A percentile compares a stretch with the other conserved stretches of the same genome.
Evolutionary conservation across 2,888 invertebrate species (phyloP).

Genomic region (Nesidiocoris tenuis): DNA sequence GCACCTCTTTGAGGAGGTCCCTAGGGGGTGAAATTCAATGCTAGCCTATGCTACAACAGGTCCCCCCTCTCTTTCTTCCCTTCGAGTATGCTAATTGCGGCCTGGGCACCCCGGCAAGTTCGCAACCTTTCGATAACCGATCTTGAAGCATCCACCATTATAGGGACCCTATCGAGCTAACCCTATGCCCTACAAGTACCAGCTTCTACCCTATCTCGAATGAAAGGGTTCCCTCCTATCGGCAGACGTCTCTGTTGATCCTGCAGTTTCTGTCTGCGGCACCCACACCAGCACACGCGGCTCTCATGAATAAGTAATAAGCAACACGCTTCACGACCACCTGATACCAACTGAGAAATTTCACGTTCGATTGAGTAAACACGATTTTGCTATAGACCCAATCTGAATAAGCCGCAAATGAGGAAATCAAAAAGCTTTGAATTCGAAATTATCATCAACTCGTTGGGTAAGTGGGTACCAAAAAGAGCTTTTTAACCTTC

Average conservation of each 20-base stretch:
- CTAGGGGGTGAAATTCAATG: too few species aligned
- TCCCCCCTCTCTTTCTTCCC: neutral
- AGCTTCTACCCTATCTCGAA: neutral
- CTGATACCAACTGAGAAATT: neutral
- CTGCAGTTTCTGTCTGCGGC: neutral
- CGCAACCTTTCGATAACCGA: neutral
- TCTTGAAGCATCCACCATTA: neutral
- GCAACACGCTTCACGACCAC: neutral
- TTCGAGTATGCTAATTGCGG: neutral
- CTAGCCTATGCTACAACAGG: too few species aligned
- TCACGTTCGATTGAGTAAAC: neutral
- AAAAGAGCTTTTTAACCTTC: too few species aligned
- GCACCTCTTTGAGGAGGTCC: too few species aligned
- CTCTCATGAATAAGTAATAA: neutral
- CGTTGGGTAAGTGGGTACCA: too few species aligned
- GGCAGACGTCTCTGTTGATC: neutral
- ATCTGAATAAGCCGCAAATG: too few species aligned
- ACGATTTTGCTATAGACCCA: neutral
- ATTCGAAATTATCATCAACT: too few species aligned
- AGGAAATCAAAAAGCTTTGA: too few species aligned
- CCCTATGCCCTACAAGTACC: neutral
- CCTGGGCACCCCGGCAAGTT: neutral
- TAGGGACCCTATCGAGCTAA: neutral
- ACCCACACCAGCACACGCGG: neutral
- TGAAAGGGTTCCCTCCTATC: neutral